Conservation (phyloP, 2,113 vertebrate species). For the Orthochromis malagaraziensis region DNA sequence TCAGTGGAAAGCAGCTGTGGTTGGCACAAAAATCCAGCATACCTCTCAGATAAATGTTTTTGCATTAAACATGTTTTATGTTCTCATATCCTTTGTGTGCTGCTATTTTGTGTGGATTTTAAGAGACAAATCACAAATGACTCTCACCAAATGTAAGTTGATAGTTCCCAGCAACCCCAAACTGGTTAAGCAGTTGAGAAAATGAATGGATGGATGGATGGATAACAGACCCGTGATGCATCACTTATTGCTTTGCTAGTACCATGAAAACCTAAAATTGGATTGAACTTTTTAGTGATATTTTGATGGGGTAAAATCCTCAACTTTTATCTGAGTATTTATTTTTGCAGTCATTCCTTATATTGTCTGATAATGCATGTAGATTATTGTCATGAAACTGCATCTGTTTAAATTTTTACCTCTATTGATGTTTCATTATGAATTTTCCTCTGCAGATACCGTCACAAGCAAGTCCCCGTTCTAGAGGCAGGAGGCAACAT, state of each 20-base stretch:
- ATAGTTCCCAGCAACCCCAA: not conserved
- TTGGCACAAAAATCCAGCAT: not conserved
- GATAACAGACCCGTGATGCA: not conserved
- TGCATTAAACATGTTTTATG: not conserved
- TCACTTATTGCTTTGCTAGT: not conserved
- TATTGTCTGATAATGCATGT: not conserved
- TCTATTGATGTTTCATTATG: not conserved
- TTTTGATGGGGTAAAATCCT: not conserved
- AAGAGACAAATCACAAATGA: not conserved
- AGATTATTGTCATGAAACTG: not conserved
- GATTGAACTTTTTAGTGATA: not conserved
- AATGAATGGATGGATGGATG: not conserved
- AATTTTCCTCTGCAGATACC: conserved; percentile 65
- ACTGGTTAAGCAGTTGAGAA: not conserved
- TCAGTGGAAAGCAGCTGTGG: not conserved
- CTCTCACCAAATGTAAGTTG: not conserved
- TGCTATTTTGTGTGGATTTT: not conserved
- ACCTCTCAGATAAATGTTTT: not conserved
- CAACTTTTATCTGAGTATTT: not conserved
- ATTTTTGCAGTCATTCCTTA: not conserved
- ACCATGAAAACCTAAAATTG: not conserved
- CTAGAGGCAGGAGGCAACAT: conserved; percentile 85
- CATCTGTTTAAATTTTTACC: not conserved
- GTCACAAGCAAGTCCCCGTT: conserved; percentile 90
- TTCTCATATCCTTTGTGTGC: not conserved